Conservation (phyloP, 2,888 invertebrate species). For the Scrobipalpa atriplicella region DNA sequence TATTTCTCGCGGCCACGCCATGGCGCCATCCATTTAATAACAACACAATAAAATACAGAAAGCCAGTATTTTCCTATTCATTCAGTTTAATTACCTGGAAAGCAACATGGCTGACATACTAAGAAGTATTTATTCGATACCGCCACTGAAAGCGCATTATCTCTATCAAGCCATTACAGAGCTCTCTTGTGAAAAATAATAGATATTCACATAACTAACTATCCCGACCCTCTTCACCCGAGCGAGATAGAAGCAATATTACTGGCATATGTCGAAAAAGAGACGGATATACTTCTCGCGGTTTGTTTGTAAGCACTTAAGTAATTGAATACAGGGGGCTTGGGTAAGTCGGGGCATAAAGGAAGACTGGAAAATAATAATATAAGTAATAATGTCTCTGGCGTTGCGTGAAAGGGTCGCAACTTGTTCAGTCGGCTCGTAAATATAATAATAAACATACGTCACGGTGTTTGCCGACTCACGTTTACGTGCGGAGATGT, state of each 20-base stretch:
- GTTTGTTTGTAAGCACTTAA: conserved; percentile 71
- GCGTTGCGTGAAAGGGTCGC: conserved; percentile 58
- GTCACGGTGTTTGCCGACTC: conserved; percentile 43
- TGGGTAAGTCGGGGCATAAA: conserved; percentile 65
- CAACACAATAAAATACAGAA: conserved; percentile 29
- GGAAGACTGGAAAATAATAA: conserved; percentile 74
- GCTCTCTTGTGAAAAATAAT: conserved; percentile 77
- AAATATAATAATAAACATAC: conserved; percentile 55
- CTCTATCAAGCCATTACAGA: conserved; percentile 70
- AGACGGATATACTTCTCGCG: conserved; percentile 54
- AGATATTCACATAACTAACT: conserved; percentile 80
- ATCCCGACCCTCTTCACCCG: conserved; percentile 59
- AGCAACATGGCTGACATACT: conserved; percentile 58
- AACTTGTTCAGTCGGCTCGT: conserved; percentile 53
- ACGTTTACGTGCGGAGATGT: neutral
- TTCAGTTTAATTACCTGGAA: conserved; percentile 66
- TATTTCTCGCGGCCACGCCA: neutral
- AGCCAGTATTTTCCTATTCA: conserved; percentile 50
- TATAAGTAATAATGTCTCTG: conserved; percentile 63
- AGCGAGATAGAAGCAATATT: conserved; percentile 42
- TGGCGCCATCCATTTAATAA: conserved; percentile 25
- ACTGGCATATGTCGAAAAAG: conserved; percentile 48
- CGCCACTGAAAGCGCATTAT: conserved; percentile 66
- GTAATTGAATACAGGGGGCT: conserved; percentile 77
- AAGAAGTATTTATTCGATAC: conserved; percentile 51